Conservation (phyloP, 2,797 vertebrate species). For the Eospalax fontanierii region DNA sequence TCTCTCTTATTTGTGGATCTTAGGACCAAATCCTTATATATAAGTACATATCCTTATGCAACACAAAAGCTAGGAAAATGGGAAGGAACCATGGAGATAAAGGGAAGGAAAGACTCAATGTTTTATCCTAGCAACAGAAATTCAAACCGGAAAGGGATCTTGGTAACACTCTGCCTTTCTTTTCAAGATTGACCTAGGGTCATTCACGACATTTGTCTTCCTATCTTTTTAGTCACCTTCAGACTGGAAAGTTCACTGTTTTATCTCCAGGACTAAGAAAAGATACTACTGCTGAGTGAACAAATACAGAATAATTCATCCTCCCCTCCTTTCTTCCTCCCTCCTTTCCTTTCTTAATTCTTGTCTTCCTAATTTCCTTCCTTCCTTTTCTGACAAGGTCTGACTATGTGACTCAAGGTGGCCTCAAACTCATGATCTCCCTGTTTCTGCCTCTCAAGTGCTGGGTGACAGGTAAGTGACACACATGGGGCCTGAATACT, state of each 20-base stretch:
- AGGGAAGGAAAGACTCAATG: too few species aligned
- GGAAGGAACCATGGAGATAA: too few species aligned
- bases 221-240: conserved; percentile 17
- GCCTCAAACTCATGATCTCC: background rate
- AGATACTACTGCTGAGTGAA: too few species aligned
- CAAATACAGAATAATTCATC: too few species aligned
- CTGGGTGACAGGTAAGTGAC: background rate
- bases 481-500: background rate
- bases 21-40: too few species aligned
- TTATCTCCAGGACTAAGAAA: background rate
- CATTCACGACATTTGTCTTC: conserved; percentile 13
- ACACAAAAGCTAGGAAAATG: too few species aligned
- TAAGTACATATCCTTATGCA: too few species aligned
- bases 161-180: background rate
- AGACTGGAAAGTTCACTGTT: background rate
- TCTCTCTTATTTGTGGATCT: too few species aligned
- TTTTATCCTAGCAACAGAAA: too few species aligned
- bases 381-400: background rate
- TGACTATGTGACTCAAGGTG: background rate
- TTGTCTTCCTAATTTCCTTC: too few species aligned
- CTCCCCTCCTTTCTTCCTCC: too few species aligned
- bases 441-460: background rate
- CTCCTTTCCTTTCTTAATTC: background rate
- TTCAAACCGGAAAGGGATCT: too few species aligned
- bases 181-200: conserved; percentile 5